Percentiles rank a stretch among this genome's conserved stretches.
Conservation (phyloP, 2,113 vertebrate genomes). For the Gambusia holbrooki region DNA sequence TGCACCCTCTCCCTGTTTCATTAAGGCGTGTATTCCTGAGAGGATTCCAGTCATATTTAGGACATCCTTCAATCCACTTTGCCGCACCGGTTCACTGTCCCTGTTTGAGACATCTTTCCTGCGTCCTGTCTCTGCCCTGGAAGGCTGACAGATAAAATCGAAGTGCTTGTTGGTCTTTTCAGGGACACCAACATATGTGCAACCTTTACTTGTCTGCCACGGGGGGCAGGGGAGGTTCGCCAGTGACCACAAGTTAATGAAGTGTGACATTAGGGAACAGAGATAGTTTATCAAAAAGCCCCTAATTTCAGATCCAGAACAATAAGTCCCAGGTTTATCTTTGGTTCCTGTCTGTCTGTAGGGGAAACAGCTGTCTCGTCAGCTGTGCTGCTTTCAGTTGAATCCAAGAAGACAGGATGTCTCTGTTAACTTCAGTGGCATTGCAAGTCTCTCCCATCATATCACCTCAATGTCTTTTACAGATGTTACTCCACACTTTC, state of each 20-base stretch:
- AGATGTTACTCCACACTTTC: not conserved
- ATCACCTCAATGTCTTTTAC: not conserved
- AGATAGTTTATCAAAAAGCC: constrained; percentile 17
- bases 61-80: constrained; percentile 70
- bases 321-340: not conserved
- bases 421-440: not conserved
- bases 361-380: not conserved
- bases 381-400: not conserved
- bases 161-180: constrained; percentile 6
- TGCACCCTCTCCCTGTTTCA: constrained; percentile 49
- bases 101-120: constrained; percentile 68
- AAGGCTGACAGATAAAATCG: constrained; percentile 49
- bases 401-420: too few relatives aligned
- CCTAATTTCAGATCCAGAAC: not conserved
- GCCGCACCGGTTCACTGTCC: constrained; percentile 57
- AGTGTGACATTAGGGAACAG: not conserved
- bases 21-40: constrained; percentile 69
- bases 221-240: not conserved
- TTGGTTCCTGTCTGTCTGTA: not conserved
- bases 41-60: constrained; percentile 74
- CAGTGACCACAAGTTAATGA: constrained; percentile 12
- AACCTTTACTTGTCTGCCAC: constrained; percentile 23
- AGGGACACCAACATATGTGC: constrained; percentile 42
- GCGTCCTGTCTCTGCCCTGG: constrained; percentile 55
- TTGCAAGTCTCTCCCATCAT: not conserved